Conservation (phyloP, 2,113 vertebrate species). For the Mastomys coucha region DNA sequence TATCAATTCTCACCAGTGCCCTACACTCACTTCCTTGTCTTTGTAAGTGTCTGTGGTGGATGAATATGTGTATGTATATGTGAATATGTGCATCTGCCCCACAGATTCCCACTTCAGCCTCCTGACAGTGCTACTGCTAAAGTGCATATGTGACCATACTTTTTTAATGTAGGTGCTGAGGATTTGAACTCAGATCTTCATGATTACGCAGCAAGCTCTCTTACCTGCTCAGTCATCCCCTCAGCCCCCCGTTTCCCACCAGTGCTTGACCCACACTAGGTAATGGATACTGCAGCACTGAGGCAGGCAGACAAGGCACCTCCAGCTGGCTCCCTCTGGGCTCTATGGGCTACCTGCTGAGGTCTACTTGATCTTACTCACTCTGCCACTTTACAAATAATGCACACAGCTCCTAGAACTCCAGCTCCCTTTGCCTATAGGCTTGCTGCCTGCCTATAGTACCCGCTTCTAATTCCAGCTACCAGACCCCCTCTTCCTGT, state of each 20-base stretch:
- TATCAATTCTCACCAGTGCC: not conserved
- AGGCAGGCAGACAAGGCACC: not conserved
- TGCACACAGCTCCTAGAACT: not conserved
- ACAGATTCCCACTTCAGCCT: not conserved
- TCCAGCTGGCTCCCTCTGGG: not conserved
- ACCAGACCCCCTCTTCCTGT: not conserved
- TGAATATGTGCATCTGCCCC: not conserved
- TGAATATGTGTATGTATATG: not conserved
- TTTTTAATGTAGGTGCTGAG: no score
- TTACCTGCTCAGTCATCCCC: not conserved
- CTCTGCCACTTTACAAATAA: not conserved
- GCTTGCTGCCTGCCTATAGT: not conserved
- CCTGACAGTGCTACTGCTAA: not conserved
- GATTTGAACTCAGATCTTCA: not conserved
- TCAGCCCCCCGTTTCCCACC: not conserved
- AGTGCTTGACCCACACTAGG: not conserved
- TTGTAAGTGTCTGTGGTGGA: no score
- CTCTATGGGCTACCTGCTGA: not conserved
- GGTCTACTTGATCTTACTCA: not conserved
- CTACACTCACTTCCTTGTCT: not conserved
- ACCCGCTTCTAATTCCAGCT: not conserved
- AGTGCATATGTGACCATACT: not conserved
- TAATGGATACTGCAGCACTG: not conserved
- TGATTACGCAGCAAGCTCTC: not conserved
- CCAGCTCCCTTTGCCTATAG: not conserved